These are phyloP conservation scores for Aegypius monachus DNA, from an alignment of 2,113 vertebrate species.

Conservation along the genomic window DNA sequence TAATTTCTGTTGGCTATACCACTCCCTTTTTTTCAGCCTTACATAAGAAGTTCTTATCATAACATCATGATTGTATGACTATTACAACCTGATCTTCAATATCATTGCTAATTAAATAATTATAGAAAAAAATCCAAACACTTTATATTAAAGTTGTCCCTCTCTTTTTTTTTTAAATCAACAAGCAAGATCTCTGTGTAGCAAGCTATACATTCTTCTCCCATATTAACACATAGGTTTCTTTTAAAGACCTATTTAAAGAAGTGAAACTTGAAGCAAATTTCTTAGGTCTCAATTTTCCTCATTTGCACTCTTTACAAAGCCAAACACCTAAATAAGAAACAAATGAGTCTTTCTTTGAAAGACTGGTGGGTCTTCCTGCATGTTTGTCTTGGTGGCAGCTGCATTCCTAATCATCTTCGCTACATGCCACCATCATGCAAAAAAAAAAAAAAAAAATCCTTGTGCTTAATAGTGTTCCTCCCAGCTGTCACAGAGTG, in stretches of 20 bases:
- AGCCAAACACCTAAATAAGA: background rate
- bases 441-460: background rate
- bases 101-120: background rate
- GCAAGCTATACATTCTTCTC: background rate
- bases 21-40: background rate
- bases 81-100: background rate
- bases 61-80: background rate
- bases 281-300: background rate
- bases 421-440: background rate
- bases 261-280: background rate
- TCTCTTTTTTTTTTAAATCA: background rate
- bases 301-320: background rate
- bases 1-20: background rate
- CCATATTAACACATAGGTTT: background rate
- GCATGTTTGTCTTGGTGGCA: background rate
- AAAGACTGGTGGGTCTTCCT: background rate
- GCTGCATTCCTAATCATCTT: background rate
- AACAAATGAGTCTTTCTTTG: background rate
- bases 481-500: background rate
- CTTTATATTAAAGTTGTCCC: background rate
- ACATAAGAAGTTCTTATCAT: background rate
- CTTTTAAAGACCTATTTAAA: background rate
- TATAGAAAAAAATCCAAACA: background rate
- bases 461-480: background rate
- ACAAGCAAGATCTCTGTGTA: background rate